Evolutionary conservation across 2,888 invertebrate genomes (phyloP).

Genomic region (Polyploca ridens): DNA sequence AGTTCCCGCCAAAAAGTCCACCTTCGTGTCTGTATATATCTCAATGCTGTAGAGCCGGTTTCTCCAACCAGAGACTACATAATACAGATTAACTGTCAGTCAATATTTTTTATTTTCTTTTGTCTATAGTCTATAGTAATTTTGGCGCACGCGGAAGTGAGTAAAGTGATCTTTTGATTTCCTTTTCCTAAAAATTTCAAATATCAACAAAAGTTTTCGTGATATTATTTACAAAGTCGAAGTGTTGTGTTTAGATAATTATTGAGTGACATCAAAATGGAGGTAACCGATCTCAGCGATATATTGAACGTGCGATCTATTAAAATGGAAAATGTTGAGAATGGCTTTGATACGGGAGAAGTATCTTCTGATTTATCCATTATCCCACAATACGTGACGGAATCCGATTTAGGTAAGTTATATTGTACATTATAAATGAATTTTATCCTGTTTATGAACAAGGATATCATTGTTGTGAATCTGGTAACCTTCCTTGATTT

Average conservation of each 20-base stretch:
- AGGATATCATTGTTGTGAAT: neutral
- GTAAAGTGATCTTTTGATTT: constrained; percentile 73
- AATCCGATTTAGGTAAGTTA: constrained; percentile 74
- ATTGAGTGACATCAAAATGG: constrained; percentile 50
- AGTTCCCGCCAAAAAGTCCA: no score
- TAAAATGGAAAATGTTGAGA: constrained; percentile 74
- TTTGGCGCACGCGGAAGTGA: constrained; percentile 67
- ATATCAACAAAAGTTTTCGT: constrained; percentile 42
- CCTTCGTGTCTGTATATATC: no score
- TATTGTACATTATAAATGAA: neutral
- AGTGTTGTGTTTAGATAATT: constrained; percentile 15
- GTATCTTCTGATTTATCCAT: constrained; percentile 66
- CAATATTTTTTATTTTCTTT: constrained; percentile 19
- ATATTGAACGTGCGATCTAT: constrained; percentile 69
- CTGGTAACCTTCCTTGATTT: constrained; percentile 3
- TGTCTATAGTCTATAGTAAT: constrained; percentile 57
- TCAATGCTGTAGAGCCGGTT: no score
- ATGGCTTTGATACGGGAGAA: constrained; percentile 58
- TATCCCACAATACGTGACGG: constrained; percentile 78
- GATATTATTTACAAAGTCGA: constrained; percentile 37
- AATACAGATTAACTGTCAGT: constrained; percentile 10
- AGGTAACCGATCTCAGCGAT: constrained; percentile 74
- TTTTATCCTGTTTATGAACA: neutral
- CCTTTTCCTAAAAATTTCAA: constrained; percentile 73
- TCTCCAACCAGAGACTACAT: constrained; percentile 13